Base-by-base conservation (phyloP, 2,888 invertebrate genomes). In the Drosophila melanocephala region DNA sequence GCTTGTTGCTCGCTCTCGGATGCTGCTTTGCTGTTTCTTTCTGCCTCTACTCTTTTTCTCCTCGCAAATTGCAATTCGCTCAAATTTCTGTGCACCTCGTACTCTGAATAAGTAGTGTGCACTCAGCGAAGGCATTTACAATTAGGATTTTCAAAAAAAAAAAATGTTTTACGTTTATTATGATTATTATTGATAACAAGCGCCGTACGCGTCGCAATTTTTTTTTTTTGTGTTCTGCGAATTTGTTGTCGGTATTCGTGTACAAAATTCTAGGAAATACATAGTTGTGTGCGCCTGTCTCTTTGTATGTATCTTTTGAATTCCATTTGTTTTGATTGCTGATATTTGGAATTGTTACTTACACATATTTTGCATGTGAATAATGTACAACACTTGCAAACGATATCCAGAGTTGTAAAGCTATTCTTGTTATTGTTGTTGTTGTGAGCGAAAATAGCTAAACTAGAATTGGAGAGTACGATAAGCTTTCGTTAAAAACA, bases 241-340 rank as follows among this genome's bases (percentile, higher is more conserved):
- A 79, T 65, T 81, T 39, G 12, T 56, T 70, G 66, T 72, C 37
- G 58, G 39, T 58, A 72, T 80, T 68, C 47, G 52, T 66, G 19
- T 1, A 32, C 42, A 62, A 7, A 72, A 42, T 79, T 79, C 79
- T 53, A 30, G 53, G 81, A 81, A 79, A 50, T 51, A 37, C 22
- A 28, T 52, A 71, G 22, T 12, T 37, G 37, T n/a, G 16, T 47
- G 47, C 47, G 22, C 26, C 12, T 71, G 9, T 56, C 26, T 53
- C 14, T 47, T 32, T 60, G 19, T 62, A 12, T 62, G 50, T 80
- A 53, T 74, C 60, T 66, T 78, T 75, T 61, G 64, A 53, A 64
- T 72, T 64, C 72, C 55, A 73, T 77, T 79, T 68, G 82, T 77
- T 79, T 81, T 79, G 79, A 77, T 70, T 70, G 72, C 55, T 60